phyloP scores from a whole-genome alignment of 2,113 vertebrate genomes.

The rat (Rattus norvegicus) region DNA sequence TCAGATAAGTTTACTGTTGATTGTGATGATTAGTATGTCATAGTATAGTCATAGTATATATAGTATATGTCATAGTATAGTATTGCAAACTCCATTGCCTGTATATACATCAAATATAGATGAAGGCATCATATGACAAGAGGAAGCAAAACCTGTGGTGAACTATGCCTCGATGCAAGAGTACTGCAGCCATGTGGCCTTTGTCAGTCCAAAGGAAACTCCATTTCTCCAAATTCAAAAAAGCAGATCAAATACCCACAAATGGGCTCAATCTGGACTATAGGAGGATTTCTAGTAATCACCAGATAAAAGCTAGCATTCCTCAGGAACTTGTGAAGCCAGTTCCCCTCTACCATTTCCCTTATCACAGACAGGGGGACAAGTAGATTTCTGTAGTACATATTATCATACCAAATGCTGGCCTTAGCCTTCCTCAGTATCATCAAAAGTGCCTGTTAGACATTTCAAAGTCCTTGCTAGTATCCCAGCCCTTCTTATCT shows the following conservation, averaged over 20 bases:
- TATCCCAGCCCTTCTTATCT: neutral
- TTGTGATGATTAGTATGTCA: neutral
- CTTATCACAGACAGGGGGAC: neutral
- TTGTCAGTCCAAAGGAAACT: neutral
- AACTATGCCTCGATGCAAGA: neutral
- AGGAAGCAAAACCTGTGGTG: neutral
- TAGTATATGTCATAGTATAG: neutral
- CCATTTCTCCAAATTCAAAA: neutral
- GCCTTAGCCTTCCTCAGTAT: neutral
- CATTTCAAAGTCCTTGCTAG: neutral
- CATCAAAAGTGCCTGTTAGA: neutral
- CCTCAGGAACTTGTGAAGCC: neutral
- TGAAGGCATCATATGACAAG: neutral
- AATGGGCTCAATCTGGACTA: neutral
- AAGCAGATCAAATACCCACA: neutral
- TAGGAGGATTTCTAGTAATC: neutral
- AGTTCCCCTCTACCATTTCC: neutral
- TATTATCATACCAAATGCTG: neutral
- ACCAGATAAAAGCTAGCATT: neutral
- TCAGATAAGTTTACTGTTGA: conserved; percentile 26
- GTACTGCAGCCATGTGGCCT: neutral
- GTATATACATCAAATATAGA: neutral
- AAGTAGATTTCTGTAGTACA: neutral
- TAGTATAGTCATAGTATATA: no score
- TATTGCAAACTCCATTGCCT: neutral